Evolutionary conservation across 1,140 invertebrate species (phyloP), one percentile per base, ranked within the genome.

Genomic region (Lasioglossum baleicum): DNA sequence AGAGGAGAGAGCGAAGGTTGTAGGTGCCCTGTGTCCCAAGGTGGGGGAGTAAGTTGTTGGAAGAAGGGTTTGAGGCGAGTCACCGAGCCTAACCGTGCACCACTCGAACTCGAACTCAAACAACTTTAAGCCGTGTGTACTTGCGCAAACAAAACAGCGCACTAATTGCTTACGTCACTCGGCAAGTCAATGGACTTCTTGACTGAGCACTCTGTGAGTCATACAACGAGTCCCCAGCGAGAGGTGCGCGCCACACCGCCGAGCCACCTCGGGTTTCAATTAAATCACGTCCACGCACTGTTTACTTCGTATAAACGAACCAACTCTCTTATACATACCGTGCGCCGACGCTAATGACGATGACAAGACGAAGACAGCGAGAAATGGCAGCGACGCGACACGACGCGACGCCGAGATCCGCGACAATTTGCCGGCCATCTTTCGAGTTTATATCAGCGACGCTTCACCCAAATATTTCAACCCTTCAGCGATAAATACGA

Each of bases 141-240:
- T 84, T 87, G 89, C 88, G 90, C 90, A 91, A 91, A 91, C 90
- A 91, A 92, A 91, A 92, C 90, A 90, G 89, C 90, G 87, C 89
- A 88, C 91, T 92, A 92, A 92, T 92, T 91, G 90, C 91, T 92
- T 91, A 89, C 91, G 90, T 92, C 91, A 92, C 88, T 92, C 89
- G 86, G 84, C 88, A 83, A 90, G 89, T 90, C 90, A 90, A 90
- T 90, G 90, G 90, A 90, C 89, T 89, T 85, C 86, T 88, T 81
- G 80, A 86, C 86, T 80, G 77, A 83, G 88, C 72, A 72, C 83
- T 68, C 87, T 88, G 61, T 64, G 87, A 90, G 85, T 90, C 90
- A 89, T 83, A 81, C 85, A 87, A 83, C 80, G 71, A 82, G 79
- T 81, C 69, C 40, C 40, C 65, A 66, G 70, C 74, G 68, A 82